Conservation (phyloP, 2,888 invertebrate genomes). For the Isotomurus palustris region DNA sequence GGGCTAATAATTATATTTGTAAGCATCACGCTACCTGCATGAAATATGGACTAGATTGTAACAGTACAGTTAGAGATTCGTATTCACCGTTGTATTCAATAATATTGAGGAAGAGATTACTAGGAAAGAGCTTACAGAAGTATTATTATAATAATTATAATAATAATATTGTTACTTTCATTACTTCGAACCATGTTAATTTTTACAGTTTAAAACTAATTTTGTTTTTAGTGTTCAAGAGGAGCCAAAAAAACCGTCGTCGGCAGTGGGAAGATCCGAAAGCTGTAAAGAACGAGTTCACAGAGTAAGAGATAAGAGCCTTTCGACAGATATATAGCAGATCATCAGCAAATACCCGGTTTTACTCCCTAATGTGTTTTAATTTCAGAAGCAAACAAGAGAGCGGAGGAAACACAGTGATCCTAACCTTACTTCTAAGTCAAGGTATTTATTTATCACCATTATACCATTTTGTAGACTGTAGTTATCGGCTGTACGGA, state of each 20-base stretch:
- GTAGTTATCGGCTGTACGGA: not conserved
- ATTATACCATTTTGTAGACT: not conserved
- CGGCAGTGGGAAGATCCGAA: slow-evolving; percentile 61
- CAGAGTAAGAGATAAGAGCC: slow-evolving; percentile 41
- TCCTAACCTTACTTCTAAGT: slow-evolving; percentile 63
- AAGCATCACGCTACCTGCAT: slow-evolving; percentile 43
- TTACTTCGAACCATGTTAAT: not conserved
- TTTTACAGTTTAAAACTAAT: not conserved
- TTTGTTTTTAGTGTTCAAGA: slow-evolving; percentile 46
- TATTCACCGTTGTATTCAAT: no score
- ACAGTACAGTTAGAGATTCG: no score
- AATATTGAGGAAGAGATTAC: no score
- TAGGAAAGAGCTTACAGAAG: not conserved
- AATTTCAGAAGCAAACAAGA: slow-evolving; percentile 61
- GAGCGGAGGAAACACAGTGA: slow-evolving; percentile 74
- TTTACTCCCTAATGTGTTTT: no score
- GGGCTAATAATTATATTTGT: slow-evolving; percentile 29
- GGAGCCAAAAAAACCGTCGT: slow-evolving; percentile 48
- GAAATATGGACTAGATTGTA: slow-evolving; percentile 42
- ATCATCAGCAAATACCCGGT: not conserved
- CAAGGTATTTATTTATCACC: slow-evolving; percentile 46
- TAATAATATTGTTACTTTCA: not conserved
- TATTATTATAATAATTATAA: not conserved
- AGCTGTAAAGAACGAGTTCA: slow-evolving; percentile 66
- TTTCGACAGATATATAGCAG: no score